Evolutionary conservation across 2,113 vertebrate genomes (phyloP).

Genomic region (Acanthochromis polyacanthus): DNA sequence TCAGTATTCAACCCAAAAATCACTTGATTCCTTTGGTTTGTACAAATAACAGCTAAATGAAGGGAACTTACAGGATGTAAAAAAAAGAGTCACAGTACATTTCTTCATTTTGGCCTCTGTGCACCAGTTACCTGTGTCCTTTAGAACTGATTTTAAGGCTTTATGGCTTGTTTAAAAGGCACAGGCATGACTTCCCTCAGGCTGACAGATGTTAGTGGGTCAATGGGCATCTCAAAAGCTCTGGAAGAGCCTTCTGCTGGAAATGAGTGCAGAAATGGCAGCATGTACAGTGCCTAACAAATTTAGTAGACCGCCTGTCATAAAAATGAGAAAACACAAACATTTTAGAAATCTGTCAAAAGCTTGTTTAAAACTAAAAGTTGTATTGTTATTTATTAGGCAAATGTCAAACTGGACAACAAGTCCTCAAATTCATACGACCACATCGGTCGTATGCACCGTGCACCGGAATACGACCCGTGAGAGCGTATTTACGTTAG

Average conservation of each 20-base stretch:
- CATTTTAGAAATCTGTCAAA: no score
- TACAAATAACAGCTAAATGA: not conserved
- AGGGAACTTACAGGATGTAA: not conserved
- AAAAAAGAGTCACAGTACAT: not conserved
- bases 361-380: no score
- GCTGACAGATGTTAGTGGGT: conserved; percentile 23
- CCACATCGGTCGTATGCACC: no score
- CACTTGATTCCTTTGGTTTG: not conserved
- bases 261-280: not conserved
- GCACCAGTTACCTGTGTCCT: conserved; percentile 33
- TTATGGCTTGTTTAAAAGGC: conserved; percentile 8
- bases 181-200: conserved; percentile 5
- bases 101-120: conserved; percentile 16
- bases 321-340: no score
- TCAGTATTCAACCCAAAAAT: conserved; percentile 19
- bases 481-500: no score
- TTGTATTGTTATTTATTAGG: no score
- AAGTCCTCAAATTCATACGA: no score
- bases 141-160: conserved; percentile 39
- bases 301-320: no score
- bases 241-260: not conserved
- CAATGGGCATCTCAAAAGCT: not conserved
- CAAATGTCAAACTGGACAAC: no score
- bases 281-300: not conserved
- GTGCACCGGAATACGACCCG: no score